These are phyloP conservation scores for Thalassoma bifasciatum DNA, from an alignment of 2,113 vertebrate species.

Conservation along the genomic window DNA sequence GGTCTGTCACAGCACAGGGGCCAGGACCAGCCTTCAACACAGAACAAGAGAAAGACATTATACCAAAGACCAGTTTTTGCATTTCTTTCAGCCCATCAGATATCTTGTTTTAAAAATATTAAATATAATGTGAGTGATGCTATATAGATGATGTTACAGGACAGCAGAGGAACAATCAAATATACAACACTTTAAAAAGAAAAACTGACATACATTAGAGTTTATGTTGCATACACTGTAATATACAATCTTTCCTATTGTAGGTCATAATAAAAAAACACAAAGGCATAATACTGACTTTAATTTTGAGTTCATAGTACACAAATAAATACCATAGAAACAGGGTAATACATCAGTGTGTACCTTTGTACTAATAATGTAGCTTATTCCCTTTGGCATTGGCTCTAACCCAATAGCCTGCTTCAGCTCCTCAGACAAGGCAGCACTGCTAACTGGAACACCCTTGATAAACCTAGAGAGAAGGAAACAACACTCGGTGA, in stretches of 20 bases:
- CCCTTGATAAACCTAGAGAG: conserved; percentile 89
- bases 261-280: neutral
- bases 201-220: conserved; percentile 17
- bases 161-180: neutral
- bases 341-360: neutral
- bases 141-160: neutral
- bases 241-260: neutral
- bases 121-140: too few relatives aligned
- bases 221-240: neutral
- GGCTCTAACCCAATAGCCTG: conserved; percentile 79
- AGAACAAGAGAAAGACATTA: neutral
- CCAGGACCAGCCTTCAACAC: conserved; percentile 75
- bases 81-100: neutral
- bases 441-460: conserved; percentile 72
- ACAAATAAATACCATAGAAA: neutral
- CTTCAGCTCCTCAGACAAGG: conserved; percentile 81
- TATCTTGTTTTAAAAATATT: neutral
- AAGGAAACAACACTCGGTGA: conserved; percentile 5
- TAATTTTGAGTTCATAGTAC: neutral
- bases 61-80: neutral
- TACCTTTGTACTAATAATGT: conserved; percentile 91
- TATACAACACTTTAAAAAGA: conserved; percentile 9
- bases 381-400: conserved; percentile 81
- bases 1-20: conserved; percentile 66
- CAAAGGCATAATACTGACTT: neutral